These are phyloP conservation scores for Stictonetta naevosa DNA, from an alignment of 2,113 vertebrate genomes.

Conservation along the genomic window DNA sequence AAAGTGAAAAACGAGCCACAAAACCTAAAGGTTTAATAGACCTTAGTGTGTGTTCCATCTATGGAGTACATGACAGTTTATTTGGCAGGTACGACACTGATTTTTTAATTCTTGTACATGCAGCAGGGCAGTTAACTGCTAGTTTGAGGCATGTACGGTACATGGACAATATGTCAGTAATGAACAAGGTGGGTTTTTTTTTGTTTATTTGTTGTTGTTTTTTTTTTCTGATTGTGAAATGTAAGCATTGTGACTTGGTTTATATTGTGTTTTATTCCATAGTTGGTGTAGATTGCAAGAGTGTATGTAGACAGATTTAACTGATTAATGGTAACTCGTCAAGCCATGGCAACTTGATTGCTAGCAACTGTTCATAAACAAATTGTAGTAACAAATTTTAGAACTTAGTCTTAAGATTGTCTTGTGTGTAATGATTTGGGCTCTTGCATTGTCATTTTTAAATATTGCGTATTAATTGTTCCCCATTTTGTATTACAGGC, in stretches of 20 bases:
- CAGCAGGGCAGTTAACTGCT: background rate
- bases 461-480: background rate
- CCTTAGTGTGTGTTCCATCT: conserved; percentile 96
- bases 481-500: background rate
- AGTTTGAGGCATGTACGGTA: background rate
- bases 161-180: background rate
- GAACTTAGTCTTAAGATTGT: background rate
- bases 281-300: background rate
- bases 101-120: conserved; percentile 7
- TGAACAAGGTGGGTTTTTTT: background rate
- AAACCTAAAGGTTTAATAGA: conserved; percentile 99
- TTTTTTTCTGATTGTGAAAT: background rate
- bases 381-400: background rate
- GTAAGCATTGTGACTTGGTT: background rate
- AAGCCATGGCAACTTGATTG: background rate
- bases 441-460: conserved; percentile 4
- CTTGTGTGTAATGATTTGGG: background rate
- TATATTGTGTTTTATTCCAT: conserved; percentile 10
- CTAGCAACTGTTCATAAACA: conserved; percentile 2
- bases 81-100: conserved; percentile 91
- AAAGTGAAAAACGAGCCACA: conserved; percentile 98
- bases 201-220: background rate
- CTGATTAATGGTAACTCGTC: background rate
- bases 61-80: conserved; percentile 96
- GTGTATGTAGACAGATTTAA: background rate